phyloP scores from a whole-genome alignment of 2,888 invertebrate species.

The Chloroclystis v-ata region DNA sequence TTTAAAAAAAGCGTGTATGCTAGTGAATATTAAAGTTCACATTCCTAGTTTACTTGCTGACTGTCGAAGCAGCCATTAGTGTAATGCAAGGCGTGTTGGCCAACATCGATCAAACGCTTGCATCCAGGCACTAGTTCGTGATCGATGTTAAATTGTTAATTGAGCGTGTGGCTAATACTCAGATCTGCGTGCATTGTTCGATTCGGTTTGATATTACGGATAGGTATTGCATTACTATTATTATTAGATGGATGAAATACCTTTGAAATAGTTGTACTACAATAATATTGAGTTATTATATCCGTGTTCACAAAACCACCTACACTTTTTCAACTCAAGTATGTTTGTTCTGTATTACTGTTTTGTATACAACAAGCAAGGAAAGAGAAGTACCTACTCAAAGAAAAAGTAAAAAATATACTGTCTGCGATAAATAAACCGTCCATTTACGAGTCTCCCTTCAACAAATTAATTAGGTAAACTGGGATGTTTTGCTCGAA shows the following conservation, averaged over 20 bases:
- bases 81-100: slow-evolving; percentile 18
- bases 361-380: not conserved
- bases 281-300: no score
- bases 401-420: slow-evolving; percentile 1
- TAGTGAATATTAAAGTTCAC: no score
- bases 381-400: not conserved
- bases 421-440: slow-evolving; percentile 3
- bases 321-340: not conserved
- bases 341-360: not conserved
- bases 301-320: no score
- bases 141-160: slow-evolving; percentile 29
- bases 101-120: slow-evolving; percentile 22
- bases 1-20: no score
- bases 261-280: no score
- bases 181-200: slow-evolving; percentile 14
- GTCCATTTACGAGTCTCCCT: not conserved
- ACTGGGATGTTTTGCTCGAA: not conserved
- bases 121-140: slow-evolving; percentile 20
- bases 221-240: no score
- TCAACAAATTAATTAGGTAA: slow-evolving; percentile 1
- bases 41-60: not conserved
- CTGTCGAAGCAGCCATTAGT: slow-evolving; percentile 9
- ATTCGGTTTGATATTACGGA: slow-evolving; percentile 3
- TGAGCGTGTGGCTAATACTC: slow-evolving; percentile 22
- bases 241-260: no score